Evolutionary conservation across 2,113 vertebrate species (phyloP), one percentile per base, ranked within the genome.

Genomic region (Cebidichthys violaceus): DNA sequence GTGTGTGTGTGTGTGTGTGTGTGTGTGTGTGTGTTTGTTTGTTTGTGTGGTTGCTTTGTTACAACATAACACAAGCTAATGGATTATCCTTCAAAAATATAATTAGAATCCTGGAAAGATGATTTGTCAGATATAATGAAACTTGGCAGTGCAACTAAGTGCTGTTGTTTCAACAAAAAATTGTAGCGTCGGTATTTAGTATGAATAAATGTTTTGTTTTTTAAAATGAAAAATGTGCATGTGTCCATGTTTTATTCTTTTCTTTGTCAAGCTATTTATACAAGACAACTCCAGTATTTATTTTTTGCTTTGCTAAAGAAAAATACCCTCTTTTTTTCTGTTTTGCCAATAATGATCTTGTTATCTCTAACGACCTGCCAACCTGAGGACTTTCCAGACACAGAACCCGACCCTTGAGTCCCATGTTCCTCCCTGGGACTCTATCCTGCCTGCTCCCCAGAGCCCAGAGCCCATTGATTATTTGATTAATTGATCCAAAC

Each of bases 401-500:
- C 71, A 62, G 66, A 89, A 88, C 27, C 61, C 70, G 66, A 88
- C 67, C 75, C 65, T 24, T 1, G 1, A 35, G 27, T 37, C 52
- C 65, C 65, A 59, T 10, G 39, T 11, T 70, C 52, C 67, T 83
- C 71, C 6, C 29, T 35, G 55, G 59, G 77, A 90, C 80, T 83
- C 79, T 88, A 70, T 84, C 70, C 76, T 61, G 59, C 59, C 71
- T 64, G 43, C 60, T 78, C 77, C 69, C 68, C 43, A 18, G 69
- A 79, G 65, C 69, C 68, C 43, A 18, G 69, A 79, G 65, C 55
- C 72, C 39, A 91, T 70, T 88, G 89, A 93, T 86, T 88, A 33
- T 88, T 90, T 87, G 83, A 93, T 88, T 89, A 78, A 92, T 88
- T 92, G 90, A 92, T 88, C 79, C 9, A n/a, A 52, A 45, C 80